phyloP scores from a whole-genome alignment of 2,888 invertebrate species.

The Tipula vernalis region DNA sequence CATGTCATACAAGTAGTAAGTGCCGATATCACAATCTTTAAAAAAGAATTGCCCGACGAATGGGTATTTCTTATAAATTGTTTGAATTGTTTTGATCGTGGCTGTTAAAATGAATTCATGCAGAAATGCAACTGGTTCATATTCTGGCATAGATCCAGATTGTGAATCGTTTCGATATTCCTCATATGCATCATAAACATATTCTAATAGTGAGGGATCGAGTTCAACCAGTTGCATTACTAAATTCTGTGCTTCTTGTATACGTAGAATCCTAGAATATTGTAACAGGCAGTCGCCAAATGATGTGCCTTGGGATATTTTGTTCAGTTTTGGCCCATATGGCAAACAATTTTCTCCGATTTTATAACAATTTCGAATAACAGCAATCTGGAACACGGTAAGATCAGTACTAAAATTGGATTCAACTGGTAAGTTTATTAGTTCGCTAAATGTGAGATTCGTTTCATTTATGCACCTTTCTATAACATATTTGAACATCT shows the following conservation, averaged over 20 bases:
- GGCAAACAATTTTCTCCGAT: neutral
- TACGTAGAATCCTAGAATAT: neutral
- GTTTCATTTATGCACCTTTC: neutral
- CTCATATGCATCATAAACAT: too few species aligned
- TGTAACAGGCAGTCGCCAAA: neutral
- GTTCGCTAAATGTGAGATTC: neutral
- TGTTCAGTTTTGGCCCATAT: neutral
- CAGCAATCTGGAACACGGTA: neutral
- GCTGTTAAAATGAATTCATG: neutral
- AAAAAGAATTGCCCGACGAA: neutral
- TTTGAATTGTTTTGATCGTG: neutral
- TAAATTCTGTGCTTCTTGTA: neutral
- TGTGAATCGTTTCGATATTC: too few species aligned
- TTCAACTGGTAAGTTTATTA: neutral
- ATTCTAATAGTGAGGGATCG: neutral
- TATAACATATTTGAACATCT: neutral
- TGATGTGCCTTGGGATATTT: neutral
- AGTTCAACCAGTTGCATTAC: neutral
- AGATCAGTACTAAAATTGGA: neutral
- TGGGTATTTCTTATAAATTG: neutral
- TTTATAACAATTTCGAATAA: neutral
- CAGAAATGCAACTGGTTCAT: too few species aligned
- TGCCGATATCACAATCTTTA: neutral
- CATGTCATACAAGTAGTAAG: neutral
- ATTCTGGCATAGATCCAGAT: too few species aligned